phyloP scores from a whole-genome alignment of 2,888 invertebrate species.

The Cerastoderma edule region DNA sequence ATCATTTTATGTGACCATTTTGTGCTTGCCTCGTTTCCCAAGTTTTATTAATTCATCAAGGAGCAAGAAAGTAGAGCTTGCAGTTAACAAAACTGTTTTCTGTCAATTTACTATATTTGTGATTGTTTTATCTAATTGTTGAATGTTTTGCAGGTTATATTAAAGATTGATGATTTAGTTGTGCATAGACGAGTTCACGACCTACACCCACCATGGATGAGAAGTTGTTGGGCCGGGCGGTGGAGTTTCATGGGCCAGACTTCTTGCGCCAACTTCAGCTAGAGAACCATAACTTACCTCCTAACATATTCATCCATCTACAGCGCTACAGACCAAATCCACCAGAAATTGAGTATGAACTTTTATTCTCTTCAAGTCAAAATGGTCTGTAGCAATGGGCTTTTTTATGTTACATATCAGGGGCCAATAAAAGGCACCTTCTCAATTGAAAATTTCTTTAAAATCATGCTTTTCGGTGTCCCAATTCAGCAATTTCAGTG shows the following conservation, averaged over 20 bases:
- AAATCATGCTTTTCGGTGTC: not conserved
- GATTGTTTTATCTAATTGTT: too few relatives aligned
- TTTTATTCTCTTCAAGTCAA: not conserved
- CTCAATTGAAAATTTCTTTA: not conserved
- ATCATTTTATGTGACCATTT: too few relatives aligned
- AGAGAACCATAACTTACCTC: constrained; percentile 69
- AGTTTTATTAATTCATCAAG: too few relatives aligned
- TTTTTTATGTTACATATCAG: not conserved
- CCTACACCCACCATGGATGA: constrained; percentile 64
- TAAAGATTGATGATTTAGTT: too few relatives aligned
- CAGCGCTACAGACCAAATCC: constrained; percentile 55
- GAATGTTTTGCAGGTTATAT: too few relatives aligned
- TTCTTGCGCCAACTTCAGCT: constrained; percentile 65
- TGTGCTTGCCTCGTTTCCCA: too few relatives aligned
- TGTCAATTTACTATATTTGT: too few relatives aligned
- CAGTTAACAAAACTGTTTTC: too few relatives aligned
- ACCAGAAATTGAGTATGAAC: constrained; percentile 61
- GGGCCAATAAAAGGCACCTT: not conserved
- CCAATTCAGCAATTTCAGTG: not conserved
- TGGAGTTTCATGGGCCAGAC: constrained; percentile 70
- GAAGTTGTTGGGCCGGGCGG: constrained; percentile 62
- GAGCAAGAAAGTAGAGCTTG: too few relatives aligned
- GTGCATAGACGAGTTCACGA: too few relatives aligned
- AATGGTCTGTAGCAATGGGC: not conserved
- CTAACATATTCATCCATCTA: constrained; percentile 60